Evolutionary conservation across 2,888 invertebrate genomes (phyloP).

Genomic region (Isotomurus palustris): DNA sequence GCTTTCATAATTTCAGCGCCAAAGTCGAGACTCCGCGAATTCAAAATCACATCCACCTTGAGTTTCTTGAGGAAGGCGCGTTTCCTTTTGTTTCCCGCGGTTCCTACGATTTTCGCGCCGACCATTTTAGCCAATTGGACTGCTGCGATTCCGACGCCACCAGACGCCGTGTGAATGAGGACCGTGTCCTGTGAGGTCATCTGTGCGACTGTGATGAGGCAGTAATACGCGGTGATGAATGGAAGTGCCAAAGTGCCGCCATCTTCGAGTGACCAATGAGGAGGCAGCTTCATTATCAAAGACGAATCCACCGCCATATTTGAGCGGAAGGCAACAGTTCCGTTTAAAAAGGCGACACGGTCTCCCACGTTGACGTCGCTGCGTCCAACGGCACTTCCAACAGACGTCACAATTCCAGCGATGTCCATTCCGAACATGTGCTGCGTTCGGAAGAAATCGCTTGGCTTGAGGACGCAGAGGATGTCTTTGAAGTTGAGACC

Average conservation of each 20-base stretch:
- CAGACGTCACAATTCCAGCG: constrained; percentile 16
- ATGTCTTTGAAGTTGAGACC: constrained; percentile 20
- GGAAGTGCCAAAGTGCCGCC: constrained; percentile 22
- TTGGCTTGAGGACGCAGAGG: constrained; percentile 16
- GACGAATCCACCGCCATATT: too few relatives aligned
- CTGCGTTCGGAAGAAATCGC: constrained; percentile 3
- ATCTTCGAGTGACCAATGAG: constrained; percentile 5
- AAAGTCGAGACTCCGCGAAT: constrained; percentile 16
- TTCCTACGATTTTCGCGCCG: constrained; percentile 20
- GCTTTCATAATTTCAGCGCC: constrained; percentile 9
- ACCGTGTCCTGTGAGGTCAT: constrained; percentile 17
- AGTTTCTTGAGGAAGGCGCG: constrained; percentile 17
- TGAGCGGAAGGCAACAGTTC: not conserved
- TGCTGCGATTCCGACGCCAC: constrained; percentile 27
- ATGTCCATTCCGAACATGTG: constrained; percentile 20
- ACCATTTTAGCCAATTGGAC: constrained; percentile 24
- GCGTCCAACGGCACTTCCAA: not conserved
- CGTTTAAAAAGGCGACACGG: constrained; percentile 15
- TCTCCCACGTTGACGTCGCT: constrained; percentile 24
- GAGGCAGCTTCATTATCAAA: constrained; percentile 8
- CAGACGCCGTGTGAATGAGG: constrained; percentile 27
- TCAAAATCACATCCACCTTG: constrained; percentile 24
- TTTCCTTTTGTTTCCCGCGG: constrained; percentile 27
- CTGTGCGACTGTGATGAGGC: constrained; percentile 19
- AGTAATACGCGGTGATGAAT: constrained; percentile 19